Base-by-base conservation (phyloP, 2,888 invertebrate species). In the Arrhopalites spinosus region DNA sequence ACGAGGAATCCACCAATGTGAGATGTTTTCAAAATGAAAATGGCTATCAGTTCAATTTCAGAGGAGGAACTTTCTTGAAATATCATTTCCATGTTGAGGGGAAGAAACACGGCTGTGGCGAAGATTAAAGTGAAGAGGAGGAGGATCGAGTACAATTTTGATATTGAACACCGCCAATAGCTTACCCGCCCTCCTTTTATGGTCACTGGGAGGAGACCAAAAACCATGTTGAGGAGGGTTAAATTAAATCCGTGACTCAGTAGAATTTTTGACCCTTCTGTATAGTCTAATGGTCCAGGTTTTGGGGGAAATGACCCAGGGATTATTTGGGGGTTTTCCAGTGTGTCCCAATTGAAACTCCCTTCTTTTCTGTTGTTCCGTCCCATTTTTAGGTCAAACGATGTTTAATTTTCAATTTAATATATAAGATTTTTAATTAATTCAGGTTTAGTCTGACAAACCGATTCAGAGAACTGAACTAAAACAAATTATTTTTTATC, bases 171-270 rank as follows among this genome's bases (percentile, higher is more conserved):
- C 5, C 70, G 27, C 45, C 74, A 74, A 47, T 79, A 79, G 45
- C 75, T 77, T 20, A 81, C 50, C 11, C 73, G 63, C 15, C 68
- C 73, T 53, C 80, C 78, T 47, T 61, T 72, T 36, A 81, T 53
- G 0, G 78, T 78, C 7, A 79, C 59, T 0, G 81, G 81, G 1
- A 81, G n/a, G 3, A 81, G 67, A n/a, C 80, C 80, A 56, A 79
- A 74, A 8, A 76, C 30, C 76, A 80, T 80, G 74, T 80, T 81
- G 0, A 81, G 66, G 11, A 80, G 72, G 29, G 79, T 77, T 15
- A 81, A 69, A 27, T 29, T n/a, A 50, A 79, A 80, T 15, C 79
- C 81, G 17, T 76, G 29, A 1, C 20, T 11, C 79, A 79, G 79
- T 0, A 81, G 69, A 2, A 78, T 64, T 50, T 79, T 73, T 1